phyloP scores from a whole-genome alignment of 2,113 vertebrate genomes.

The Corythornis madagascariensis region DNA sequence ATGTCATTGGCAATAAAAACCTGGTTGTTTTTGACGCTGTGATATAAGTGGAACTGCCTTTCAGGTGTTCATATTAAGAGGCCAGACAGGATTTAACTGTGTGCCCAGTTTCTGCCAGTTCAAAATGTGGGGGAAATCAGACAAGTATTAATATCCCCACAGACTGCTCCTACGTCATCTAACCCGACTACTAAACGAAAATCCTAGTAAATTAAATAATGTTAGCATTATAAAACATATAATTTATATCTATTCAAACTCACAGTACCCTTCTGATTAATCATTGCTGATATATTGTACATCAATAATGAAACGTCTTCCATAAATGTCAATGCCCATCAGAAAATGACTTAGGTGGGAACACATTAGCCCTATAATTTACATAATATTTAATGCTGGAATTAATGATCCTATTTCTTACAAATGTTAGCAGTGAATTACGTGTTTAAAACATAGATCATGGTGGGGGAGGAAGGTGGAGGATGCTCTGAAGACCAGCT shows the following conservation, averaged over 20 bases:
- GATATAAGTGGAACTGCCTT: not conserved
- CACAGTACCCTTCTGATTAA: constrained; percentile 54
- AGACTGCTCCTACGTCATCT: not conserved
- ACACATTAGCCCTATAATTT: constrained; percentile 54
- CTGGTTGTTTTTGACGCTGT: not conserved
- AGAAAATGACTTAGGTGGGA: constrained; percentile 59
- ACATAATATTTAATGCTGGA: constrained; percentile 53
- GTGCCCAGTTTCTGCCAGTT: not conserved
- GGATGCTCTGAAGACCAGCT: not conserved
- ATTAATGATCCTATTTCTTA: constrained; percentile 51
- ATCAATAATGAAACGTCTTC: constrained; percentile 61
- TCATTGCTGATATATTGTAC: constrained; percentile 45
- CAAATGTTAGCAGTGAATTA: constrained; percentile 32
- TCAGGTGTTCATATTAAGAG: not conserved
- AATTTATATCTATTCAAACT: constrained; percentile 60
- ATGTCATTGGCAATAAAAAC: not conserved
- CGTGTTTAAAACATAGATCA: constrained; percentile 10
- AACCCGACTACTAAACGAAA: constrained; percentile 37
- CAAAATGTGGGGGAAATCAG: not conserved
- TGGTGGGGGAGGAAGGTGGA: not conserved
- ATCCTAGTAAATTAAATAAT: constrained; percentile 51
- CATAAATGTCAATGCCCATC: constrained; percentile 64
- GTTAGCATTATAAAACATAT: constrained; percentile 50
- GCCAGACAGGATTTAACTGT: not conserved
- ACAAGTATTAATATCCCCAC: constrained; percentile 42